A percentile compares a stretch with the other conserved stretches of the same genome.
These are phyloP conservation scores for Charaxes varanes DNA, from an alignment of 1,140 invertebrate species.

Conservation along the genomic window DNA sequence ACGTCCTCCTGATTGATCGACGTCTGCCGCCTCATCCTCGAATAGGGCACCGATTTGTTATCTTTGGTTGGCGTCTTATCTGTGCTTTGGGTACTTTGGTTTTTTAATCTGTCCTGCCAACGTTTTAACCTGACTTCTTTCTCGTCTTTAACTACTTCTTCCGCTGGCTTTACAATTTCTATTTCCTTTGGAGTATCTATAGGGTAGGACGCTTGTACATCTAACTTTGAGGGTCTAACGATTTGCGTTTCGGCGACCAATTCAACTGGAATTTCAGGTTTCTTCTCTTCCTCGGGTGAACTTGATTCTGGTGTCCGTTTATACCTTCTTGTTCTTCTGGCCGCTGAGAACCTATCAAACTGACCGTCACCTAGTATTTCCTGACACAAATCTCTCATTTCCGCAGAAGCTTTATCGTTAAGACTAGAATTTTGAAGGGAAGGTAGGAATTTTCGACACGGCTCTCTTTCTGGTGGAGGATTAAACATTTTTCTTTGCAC, in stretches of 20 bases:
- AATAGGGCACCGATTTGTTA: conserved; percentile 44
- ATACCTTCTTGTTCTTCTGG: conserved; percentile 86
- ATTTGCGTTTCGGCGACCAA: conserved; percentile 73
- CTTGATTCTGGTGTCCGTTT: conserved; percentile 81
- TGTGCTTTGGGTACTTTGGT: conserved; percentile 60
- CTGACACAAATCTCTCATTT: conserved; percentile 66
- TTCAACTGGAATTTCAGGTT: conserved; percentile 62
- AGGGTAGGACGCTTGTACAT: conserved; percentile 64
- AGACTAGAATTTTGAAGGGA: conserved; percentile 30
- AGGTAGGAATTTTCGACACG: conserved; percentile 72
- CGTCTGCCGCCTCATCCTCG: conserved; percentile 72
- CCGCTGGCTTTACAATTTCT: conserved; percentile 38
- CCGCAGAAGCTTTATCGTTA: conserved; percentile 54
- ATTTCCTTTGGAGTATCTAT: conserved; percentile 48
- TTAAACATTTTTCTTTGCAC: conserved; percentile 82
- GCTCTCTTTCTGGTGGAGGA: conserved; percentile 77
- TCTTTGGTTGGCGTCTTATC: conserved; percentile 61
- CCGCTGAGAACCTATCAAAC: conserved; percentile 89
- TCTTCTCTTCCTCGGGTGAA: conserved; percentile 76
- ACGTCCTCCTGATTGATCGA: conserved; percentile 79
- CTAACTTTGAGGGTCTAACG: conserved; percentile 67
- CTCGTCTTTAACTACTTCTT: conserved; percentile 67
- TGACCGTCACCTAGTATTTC: conserved; percentile 81
- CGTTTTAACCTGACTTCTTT: conserved; percentile 77
- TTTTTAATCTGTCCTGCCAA: conserved; percentile 78